Base-by-base conservation (phyloP, 2,888 invertebrate genomes). In the Nematopogon swammerdamellus region DNA sequence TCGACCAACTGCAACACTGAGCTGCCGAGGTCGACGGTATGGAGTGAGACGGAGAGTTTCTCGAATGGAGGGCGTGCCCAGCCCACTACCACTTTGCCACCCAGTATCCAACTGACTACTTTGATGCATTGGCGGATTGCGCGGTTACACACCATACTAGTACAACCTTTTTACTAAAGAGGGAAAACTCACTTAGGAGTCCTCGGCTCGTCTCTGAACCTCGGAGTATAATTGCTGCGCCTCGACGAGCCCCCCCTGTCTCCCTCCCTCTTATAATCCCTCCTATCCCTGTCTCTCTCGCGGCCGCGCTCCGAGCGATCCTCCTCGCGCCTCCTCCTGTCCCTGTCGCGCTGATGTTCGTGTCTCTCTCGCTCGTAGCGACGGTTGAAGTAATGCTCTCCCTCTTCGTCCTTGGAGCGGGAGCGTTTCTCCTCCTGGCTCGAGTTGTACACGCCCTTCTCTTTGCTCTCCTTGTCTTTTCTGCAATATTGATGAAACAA, bases 131-230 rank as follows among this genome's bases (percentile, higher is more conserved):
- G n/a, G n/a, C n/a, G n/a, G n/a, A n/a, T n/a, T n/a, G n/a, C n/a
- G n/a, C n/a, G n/a, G n/a, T n/a, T n/a, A n/a, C 4, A 25, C 4
- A 25, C 8, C 8, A 25, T 25, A 8, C 25, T 25, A 8, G 25
- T 25, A 8, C 25, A 4, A 25, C 8, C 25, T 25, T 4, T 25
- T 8, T 25, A 25, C 8, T 25, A 8, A 25, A 6, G 25, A 25
- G 25, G 8, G 8, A 25, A 14, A 20, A 47, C 49, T 52, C 63
- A 82, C 70, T 84, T 85, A 1, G 96, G 96, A 11, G 95, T 96
- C 52, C 83, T 83, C 0, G 95, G 95, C 64, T 95, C 95, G 75
- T 95, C 93, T 62, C 83, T 87, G 62, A 91, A 91, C 46, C 87
- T 80, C 0, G 84, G 84, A 19, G 85, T 81, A 63, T 80, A 80